These are phyloP conservation scores for Tinea semifulvella DNA, from an alignment of 2,888 invertebrate species.

Conservation along the genomic window DNA sequence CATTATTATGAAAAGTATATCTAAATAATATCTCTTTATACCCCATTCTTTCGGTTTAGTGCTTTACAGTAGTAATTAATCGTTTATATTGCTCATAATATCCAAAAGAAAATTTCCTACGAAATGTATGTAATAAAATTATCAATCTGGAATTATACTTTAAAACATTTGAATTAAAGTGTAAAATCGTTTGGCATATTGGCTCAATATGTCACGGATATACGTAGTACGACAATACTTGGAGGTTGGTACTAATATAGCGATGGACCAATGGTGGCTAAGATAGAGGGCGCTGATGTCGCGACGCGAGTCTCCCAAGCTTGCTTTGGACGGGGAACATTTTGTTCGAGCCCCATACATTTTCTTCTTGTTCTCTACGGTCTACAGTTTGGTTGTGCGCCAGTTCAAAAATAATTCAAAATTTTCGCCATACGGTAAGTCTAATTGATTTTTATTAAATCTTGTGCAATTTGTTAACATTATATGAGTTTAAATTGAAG, in stretches of 20 bases:
- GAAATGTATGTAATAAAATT: slow-evolving; percentile 43
- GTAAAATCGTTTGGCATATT: slow-evolving; percentile 24
- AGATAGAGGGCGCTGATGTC: slow-evolving; percentile 54
- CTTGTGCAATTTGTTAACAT: slow-evolving; percentile 38
- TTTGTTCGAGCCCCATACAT: slow-evolving; percentile 65
- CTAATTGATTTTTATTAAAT: slow-evolving; percentile 45
- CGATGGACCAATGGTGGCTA: slow-evolving; percentile 41
- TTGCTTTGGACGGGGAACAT: slow-evolving; percentile 60
- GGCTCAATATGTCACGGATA: slow-evolving; percentile 48
- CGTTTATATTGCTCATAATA: background rate
- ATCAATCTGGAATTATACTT: slow-evolving; percentile 23
- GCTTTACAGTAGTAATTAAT: background rate
- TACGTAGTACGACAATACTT: slow-evolving; percentile 55
- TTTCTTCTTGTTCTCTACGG: slow-evolving; percentile 66
- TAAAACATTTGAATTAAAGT: slow-evolving; percentile 19
- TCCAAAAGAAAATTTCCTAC: slow-evolving; percentile 3
- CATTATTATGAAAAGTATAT: slow-evolving; percentile 1
- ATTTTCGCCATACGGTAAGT: slow-evolving; percentile 67
- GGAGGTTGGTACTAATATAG: slow-evolving; percentile 44
- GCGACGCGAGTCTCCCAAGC: slow-evolving; percentile 63
- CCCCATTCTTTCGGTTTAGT: background rate
- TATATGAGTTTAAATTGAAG: slow-evolving; percentile 36
- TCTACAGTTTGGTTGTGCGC: slow-evolving; percentile 66
- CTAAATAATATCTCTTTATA: slow-evolving; percentile 1
- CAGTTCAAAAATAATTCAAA: slow-evolving; percentile 65